Evolutionary conservation across 2,113 vertebrate genomes (phyloP).

Genomic region (Cyrtonyx montezumae): DNA sequence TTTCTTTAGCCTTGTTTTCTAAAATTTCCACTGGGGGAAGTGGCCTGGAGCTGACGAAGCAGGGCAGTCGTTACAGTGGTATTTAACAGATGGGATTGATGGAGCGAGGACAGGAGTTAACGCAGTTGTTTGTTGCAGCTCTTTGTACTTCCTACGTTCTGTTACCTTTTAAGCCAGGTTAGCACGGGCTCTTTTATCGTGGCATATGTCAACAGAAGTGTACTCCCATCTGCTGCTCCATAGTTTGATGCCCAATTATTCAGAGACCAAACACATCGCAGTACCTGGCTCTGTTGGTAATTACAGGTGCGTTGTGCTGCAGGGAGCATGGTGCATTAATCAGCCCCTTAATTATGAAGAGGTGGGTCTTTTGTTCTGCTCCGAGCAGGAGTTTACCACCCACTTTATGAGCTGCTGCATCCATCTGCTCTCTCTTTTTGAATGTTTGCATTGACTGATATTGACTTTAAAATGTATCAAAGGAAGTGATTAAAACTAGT

Average conservation of each 20-base stretch:
- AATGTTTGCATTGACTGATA: conserved; percentile 83
- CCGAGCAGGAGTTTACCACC: conserved; percentile 62
- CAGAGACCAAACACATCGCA: conserved; percentile 47
- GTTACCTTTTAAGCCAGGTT: conserved; percentile 74
- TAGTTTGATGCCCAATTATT: conserved; percentile 69
- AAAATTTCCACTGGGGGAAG: fast-evolving
- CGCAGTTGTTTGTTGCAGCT: conserved; percentile 70
- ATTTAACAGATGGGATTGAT: conserved; percentile 71
- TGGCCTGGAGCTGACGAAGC: background rate
- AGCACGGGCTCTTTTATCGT: conserved; percentile 74
- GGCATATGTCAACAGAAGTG: conserved; percentile 83
- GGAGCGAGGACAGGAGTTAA: conserved; percentile 64
- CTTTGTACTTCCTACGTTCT: conserved; percentile 64
- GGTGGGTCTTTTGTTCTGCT: conserved; percentile 87
- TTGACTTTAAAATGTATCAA: conserved; percentile 76
- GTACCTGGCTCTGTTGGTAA: conserved; percentile 80
- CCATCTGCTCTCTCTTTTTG: conserved; percentile 85
- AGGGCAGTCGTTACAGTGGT: background rate
- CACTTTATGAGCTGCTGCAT: conserved; percentile 77
- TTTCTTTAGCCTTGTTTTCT: fast-evolving
- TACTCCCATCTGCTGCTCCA: conserved; percentile 84
- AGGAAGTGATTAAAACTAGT: conserved; percentile 81
- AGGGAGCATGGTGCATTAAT: conserved; percentile 75
- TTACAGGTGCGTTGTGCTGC: conserved; percentile 86
- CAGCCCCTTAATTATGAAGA: conserved; percentile 79